Conservation (phyloP, 2,888 invertebrate genomes). For the Drosophila kanekoi region DNA sequence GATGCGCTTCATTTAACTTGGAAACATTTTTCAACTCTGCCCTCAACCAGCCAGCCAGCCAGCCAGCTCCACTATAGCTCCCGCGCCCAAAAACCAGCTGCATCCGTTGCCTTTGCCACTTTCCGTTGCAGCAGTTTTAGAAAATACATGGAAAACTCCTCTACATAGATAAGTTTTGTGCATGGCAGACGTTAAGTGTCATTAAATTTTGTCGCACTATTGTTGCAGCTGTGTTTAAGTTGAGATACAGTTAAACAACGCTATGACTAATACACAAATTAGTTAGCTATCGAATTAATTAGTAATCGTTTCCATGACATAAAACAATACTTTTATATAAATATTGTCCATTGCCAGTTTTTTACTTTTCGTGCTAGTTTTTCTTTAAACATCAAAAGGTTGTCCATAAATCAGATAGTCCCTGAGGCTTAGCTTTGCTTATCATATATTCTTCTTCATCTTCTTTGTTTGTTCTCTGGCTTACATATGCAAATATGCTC, state of each 20-base stretch:
- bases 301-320: too few relatives aligned
- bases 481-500: neutral
- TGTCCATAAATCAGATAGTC: neutral
- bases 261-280: neutral
- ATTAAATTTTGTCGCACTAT: constrained; percentile 63
- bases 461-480: neutral
- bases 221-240: constrained; percentile 41
- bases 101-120: constrained; percentile 32
- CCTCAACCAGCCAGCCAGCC: constrained; percentile 23
- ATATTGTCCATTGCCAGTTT: too few relatives aligned
- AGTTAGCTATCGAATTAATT: neutral
- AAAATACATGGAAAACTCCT: constrained; percentile 54
- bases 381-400: too few relatives aligned
- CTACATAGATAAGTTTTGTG: constrained; percentile 49
- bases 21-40: constrained; percentile 79
- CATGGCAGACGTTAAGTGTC: constrained; percentile 63
- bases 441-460: too few relatives aligned
- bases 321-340: too few relatives aligned
- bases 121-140: constrained; percentile 51
- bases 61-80: neutral
- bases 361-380: too few relatives aligned
- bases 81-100: constrained; percentile 23
- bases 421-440: neutral
- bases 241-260: constrained; percentile 21
- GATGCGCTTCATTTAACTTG: constrained; percentile 81